Conservation (phyloP, 2,888 invertebrate species). For the Sinohyriopsis cumingii region DNA sequence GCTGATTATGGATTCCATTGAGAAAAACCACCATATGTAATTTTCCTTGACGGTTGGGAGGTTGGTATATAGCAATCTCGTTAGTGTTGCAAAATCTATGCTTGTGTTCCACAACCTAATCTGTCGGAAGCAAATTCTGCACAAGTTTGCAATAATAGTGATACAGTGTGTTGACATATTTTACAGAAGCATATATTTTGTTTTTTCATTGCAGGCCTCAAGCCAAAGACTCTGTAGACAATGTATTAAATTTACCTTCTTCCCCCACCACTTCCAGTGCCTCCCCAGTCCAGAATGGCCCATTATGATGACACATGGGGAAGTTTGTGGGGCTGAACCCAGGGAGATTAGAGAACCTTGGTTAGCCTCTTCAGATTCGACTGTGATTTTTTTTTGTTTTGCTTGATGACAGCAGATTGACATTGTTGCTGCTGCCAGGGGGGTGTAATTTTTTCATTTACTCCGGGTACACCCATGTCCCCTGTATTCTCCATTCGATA, state of each 20-base stretch:
- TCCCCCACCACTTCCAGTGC: conserved; percentile 17
- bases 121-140: neutral
- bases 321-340: conserved; percentile 1
- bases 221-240: conserved; percentile 59
- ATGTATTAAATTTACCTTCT: conserved; percentile 22
- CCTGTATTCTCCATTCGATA: too few species aligned
- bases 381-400: too few species aligned
- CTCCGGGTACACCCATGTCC: too few species aligned
- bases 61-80: too few species aligned
- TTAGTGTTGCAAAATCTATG: too few species aligned
- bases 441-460: too few species aligned
- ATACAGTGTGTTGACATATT: neutral
- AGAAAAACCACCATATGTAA: too few species aligned
- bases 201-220: conserved; percentile 46
- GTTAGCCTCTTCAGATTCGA: conserved; percentile 2
- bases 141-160: neutral
- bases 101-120: too few species aligned
- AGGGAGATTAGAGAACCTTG: conserved; percentile 1
- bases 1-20: too few species aligned
- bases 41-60: too few species aligned
- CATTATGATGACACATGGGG: conserved; percentile 43
- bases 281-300: conserved; percentile 48
- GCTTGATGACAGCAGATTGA: too few species aligned
- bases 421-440: too few species aligned
- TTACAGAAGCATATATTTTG: neutral